Evolutionary conservation across 1,140 invertebrate genomes (phyloP).

Genomic region (Drosophila willistoni): DNA sequence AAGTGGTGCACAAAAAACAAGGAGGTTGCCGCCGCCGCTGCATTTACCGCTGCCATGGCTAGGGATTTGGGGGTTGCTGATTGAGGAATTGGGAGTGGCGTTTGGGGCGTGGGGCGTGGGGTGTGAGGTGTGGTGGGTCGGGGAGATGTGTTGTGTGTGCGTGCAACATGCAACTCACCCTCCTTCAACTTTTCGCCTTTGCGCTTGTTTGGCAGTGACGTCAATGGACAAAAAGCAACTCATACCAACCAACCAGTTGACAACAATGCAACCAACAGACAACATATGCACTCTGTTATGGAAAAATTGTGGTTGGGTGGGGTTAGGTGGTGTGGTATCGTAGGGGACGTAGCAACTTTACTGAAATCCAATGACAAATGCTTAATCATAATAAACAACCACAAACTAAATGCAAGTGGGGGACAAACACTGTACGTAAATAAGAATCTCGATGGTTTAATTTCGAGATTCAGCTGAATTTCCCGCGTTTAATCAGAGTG

Average conservation of each 20-base stretch:
- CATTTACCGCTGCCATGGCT: too few relatives aligned
- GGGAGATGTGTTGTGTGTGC: conserved; percentile 51
- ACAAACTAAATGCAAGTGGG: background rate
- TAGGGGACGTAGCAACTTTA: conserved; percentile 34
- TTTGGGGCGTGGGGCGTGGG: background rate
- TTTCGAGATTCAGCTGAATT: too few relatives aligned
- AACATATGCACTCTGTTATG: conserved; percentile 15
- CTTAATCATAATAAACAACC: conserved; percentile 47
- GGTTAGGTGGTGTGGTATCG: too few relatives aligned
- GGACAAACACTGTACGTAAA: too few relatives aligned
- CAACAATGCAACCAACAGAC: conserved; percentile 65
- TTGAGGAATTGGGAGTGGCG: background rate
- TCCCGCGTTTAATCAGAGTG: too few relatives aligned
- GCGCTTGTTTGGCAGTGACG: conserved; percentile 45
- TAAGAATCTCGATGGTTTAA: too few relatives aligned
- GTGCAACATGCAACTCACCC: conserved; percentile 68
- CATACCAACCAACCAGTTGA: conserved; percentile 35
- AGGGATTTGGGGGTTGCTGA: conserved; percentile 11
- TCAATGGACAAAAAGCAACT: conserved; percentile 64
- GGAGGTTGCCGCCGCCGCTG: background rate
- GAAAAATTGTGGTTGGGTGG: conserved; percentile 6
- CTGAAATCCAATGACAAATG: conserved; percentile 63
- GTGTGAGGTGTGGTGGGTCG: background rate
- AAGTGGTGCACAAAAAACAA: conserved; percentile 43
- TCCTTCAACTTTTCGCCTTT: background rate